Conservation (phyloP, 2,797 vertebrate genomes). For the Pantherophis vulpinus region DNA sequence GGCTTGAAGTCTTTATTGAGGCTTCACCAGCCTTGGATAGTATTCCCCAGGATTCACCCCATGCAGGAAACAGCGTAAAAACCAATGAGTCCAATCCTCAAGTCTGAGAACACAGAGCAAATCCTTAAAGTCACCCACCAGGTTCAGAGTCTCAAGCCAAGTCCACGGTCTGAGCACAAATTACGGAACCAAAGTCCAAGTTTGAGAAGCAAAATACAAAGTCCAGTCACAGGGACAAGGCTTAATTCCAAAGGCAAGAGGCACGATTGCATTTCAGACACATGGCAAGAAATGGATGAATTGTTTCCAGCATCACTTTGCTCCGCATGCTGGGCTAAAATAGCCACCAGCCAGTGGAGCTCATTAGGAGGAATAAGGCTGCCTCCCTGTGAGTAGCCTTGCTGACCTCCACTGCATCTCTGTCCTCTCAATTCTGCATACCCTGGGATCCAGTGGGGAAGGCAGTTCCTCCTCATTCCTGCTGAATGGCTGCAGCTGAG, state of each 20-base stretch:
- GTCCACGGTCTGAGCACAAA: background rate
- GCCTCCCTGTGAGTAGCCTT: background rate
- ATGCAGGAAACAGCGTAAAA: background rate
- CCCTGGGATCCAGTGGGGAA: background rate
- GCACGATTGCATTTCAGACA: background rate
- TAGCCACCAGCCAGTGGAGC: background rate
- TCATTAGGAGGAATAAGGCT: background rate
- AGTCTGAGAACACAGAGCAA: background rate
- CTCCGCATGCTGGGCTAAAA: background rate
- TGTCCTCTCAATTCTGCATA: background rate
- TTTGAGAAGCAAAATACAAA: background rate
- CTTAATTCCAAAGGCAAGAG: background rate
- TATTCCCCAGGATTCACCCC: background rate
- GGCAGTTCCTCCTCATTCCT: background rate
- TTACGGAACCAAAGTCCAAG: background rate
- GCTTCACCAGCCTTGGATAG: background rate
- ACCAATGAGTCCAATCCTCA: background rate
- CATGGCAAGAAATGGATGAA: background rate
- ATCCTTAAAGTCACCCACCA: background rate
- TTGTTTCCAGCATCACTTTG: background rate
- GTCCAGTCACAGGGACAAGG: background rate
- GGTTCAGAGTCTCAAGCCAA: background rate
- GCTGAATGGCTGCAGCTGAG: background rate
- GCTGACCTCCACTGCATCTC: background rate
- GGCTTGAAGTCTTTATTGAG: background rate